Conservation (phyloP, 2,888 invertebrate genomes). For the Cantharis rufa region DNA sequence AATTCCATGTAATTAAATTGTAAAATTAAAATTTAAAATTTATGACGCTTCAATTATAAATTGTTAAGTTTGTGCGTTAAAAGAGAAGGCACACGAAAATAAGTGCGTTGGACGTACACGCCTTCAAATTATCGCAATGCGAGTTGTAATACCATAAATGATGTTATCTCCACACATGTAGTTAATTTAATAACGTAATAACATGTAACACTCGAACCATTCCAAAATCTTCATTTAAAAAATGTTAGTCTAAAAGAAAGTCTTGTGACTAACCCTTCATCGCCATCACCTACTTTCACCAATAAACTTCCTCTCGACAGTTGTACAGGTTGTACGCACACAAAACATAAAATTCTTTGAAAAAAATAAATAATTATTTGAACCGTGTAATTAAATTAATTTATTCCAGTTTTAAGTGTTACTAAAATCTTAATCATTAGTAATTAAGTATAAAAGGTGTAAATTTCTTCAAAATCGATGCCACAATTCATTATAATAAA, state of each 20-base stretch:
- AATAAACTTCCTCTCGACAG: slow-evolving; percentile 1
- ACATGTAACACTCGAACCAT: slow-evolving; percentile 11
- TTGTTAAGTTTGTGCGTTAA: not conserved
- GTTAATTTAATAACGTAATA: slow-evolving; percentile 10
- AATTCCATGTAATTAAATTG: not conserved
- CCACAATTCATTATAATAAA: not conserved
- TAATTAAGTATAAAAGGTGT: not conserved
- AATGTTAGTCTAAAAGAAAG: slow-evolving; percentile 5
- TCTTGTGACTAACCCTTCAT: slow-evolving; percentile 14
- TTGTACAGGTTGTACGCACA: not conserved
- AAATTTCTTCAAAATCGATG: not conserved
- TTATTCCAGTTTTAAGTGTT: not conserved
- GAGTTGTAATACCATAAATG: not conserved
- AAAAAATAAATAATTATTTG: not conserved
- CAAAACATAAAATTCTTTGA: not conserved
- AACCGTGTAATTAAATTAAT: not conserved
- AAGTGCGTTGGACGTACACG: not conserved
- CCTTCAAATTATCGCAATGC: not conserved
- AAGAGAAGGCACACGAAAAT: not conserved
- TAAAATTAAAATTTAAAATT: not conserved
- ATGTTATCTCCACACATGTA: not conserved
- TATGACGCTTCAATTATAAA: not conserved
- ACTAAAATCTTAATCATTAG: not conserved
- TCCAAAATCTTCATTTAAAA: slow-evolving; percentile 13
- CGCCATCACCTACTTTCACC: slow-evolving; percentile 26